These are phyloP conservation scores for Philereme transversata DNA, from an alignment of 2,888 invertebrate species.

Conservation along the genomic window DNA sequence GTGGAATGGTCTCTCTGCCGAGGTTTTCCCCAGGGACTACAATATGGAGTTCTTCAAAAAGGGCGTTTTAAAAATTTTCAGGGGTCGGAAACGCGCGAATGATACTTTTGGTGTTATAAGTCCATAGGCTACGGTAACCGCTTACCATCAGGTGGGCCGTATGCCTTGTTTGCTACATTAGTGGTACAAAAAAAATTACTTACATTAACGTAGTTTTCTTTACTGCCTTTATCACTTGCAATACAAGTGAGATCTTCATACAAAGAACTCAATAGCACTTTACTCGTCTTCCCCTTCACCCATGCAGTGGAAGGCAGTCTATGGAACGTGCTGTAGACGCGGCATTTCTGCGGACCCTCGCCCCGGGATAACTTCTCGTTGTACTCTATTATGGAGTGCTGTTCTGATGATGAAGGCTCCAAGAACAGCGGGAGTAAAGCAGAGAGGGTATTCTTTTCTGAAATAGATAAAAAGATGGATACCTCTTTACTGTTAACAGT, in stretches of 20 bases:
- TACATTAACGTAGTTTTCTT: slow-evolving; percentile 56
- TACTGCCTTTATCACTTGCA: slow-evolving; percentile 41
- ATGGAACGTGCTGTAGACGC: slow-evolving; percentile 65
- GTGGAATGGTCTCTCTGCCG: too few relatives aligned
- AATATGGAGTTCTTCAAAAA: too few relatives aligned
- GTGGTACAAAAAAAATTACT: slow-evolving; percentile 34
- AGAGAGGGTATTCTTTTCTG: slow-evolving; percentile 53
- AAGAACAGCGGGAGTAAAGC: slow-evolving; percentile 57
- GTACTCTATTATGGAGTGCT: slow-evolving; percentile 59
- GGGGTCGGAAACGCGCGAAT: too few relatives aligned
- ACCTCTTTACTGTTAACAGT: too few relatives aligned
- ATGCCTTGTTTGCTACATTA: too few relatives aligned
- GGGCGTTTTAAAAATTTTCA: too few relatives aligned
- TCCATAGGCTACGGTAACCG: too few relatives aligned
- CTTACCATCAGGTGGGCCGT: too few relatives aligned
- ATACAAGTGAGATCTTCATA: slow-evolving; percentile 60
- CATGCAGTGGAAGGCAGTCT: slow-evolving; percentile 50
- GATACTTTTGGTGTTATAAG: too few relatives aligned
- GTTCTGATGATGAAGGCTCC: slow-evolving; percentile 49
- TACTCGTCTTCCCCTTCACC: slow-evolving; percentile 32
- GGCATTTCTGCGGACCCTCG: slow-evolving; percentile 55
- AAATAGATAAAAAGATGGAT: slow-evolving; percentile 18
- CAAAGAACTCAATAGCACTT: slow-evolving; percentile 45
- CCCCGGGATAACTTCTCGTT: slow-evolving; percentile 64
- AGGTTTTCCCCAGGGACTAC: too few relatives aligned